Evolutionary conservation across 1,140 invertebrate genomes (phyloP), one percentile per base, ranked within the genome.

Genomic region (Belonocnema kinseyi): DNA sequence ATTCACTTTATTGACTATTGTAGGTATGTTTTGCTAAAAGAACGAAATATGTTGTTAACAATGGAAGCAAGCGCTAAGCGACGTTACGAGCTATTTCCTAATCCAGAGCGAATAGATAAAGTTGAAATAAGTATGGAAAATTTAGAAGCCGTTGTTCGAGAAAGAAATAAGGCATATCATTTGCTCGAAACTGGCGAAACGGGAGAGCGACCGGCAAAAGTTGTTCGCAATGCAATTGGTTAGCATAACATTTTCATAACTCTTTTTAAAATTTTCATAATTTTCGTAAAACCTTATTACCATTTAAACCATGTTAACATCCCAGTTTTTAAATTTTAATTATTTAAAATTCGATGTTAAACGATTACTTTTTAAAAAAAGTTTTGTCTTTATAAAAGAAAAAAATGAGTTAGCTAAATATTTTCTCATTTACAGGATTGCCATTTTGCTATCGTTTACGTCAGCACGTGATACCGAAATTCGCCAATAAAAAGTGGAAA

Each of bases 71-170:
- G 95, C 86, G 96, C 94, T 86, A 95, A 95, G 72, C 87, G 93
- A 77, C 92, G 95, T 85, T 90, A 89, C 52, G 91, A 94, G 89
- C 80, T 96, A n/a, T 97, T 99, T 90, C 97, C 98, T 13, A 99
- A 95, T 93, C 97, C 98, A 40, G 98, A 99, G 92, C 93, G 99
- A 87, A 93, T 99, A 70, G 97, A 99, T 88, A 99, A 99, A 93
- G 97, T 98, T 2, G 94, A 98, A 90, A 96, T 97, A 80, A 99
- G 98, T 50, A 99, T 99, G 99, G 93, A 95, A 81, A 99, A 99
- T 91, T 90, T 99, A 66, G 97, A 99, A 91, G 91, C 92, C 50
- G 97, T 99, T 8, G 95, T 99, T 0, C 92, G 96, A 80, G 99
- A 99, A 92, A 93, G 99, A 81, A 98, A 99, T 90, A 92, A 93